Evolutionary conservation across 2,888 invertebrate genomes (phyloP).

Genomic region (Caenorhabditis doughertyi): DNA sequence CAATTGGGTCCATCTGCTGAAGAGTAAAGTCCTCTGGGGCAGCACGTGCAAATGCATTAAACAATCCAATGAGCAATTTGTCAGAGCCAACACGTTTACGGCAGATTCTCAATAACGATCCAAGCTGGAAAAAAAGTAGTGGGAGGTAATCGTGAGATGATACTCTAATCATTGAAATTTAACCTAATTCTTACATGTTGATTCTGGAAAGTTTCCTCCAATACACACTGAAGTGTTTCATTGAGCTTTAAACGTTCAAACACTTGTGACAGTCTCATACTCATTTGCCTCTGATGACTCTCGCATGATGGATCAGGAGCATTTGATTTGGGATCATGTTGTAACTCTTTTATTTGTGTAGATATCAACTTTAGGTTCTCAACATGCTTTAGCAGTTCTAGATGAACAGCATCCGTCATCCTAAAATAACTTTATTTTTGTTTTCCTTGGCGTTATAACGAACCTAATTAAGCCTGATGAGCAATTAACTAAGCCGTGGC

Average conservation of each 20-base stretch:
- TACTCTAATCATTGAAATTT: not conserved
- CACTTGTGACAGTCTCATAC: slow-evolving; percentile 82
- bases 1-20: slow-evolving; percentile 77
- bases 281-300: slow-evolving; percentile 83
- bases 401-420: slow-evolving; percentile 83
- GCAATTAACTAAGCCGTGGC: slow-evolving; percentile 83
- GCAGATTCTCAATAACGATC: slow-evolving; percentile 82
- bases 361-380: slow-evolving; percentile 81
- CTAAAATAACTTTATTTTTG: no score
- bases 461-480: slow-evolving; percentile 74
- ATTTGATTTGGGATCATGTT: slow-evolving; percentile 62
- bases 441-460: no score
- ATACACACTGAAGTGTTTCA: slow-evolving; percentile 81
- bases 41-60: slow-evolving; percentile 74
- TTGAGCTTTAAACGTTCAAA: slow-evolving; percentile 83
- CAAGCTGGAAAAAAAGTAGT: slow-evolving; percentile 78
- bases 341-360: slow-evolving; percentile 82
- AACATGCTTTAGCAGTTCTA: slow-evolving; percentile 82
- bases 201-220: slow-evolving; percentile 82
- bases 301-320: slow-evolving; percentile 79
- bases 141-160: no score
- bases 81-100: slow-evolving; percentile 83
- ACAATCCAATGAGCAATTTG: slow-evolving; percentile 81
- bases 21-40: slow-evolving; percentile 75
- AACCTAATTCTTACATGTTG: slow-evolving; percentile 73